Base-by-base conservation (phyloP, 2,113 vertebrate genomes). In the Podiceps cristatus region DNA sequence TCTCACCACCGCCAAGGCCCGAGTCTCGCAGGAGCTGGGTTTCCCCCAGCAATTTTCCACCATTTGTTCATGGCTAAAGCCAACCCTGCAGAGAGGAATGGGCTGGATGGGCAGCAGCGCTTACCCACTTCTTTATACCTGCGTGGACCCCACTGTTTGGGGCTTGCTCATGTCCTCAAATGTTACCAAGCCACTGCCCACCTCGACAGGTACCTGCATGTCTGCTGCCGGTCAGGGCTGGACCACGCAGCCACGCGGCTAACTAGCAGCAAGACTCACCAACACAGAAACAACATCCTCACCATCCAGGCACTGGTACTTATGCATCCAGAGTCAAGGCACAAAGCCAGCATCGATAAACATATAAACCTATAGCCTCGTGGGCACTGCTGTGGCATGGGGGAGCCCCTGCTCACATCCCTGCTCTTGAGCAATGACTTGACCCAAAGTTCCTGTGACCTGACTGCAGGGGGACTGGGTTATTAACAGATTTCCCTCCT, bases 21-120 rank as follows among this genome's bases (percentile, higher is more conserved):
- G 0, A 5, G 9, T 18, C 60, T 82, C 15, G 0, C 42, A 5
- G 3, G 18, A 1, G 0, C 27, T 27, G 40, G 37, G 24, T 4
- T 73, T 52, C 35, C 59, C 24, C 37, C 5, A 10, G 18, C 19
- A 5, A 27, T 52, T 55, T 44, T 35, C 44, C 63, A n/a, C 5
- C 9, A 2, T 11, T 55, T n/a, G 8, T 72, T 83, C 24, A 24
- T 35, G 24, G 44, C 73, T 56, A 13, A 29, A 72, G 52, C 18
- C n/a, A 63, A 52, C 33, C 77, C 81, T 2, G 1, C 1, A 2
- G 69, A 45, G 50, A 44, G 33, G 15, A 69, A 59, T 0, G 2
- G 22, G 10, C 29, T 47, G 73, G 22, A 4, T 5, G 20, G 42
- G 50, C 64, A 67, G 55, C 37, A 49, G 66, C 0, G 0, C 37